Evolutionary conservation across 2,113 vertebrate genomes (phyloP).

Genomic region (Chamaea fasciata): DNA sequence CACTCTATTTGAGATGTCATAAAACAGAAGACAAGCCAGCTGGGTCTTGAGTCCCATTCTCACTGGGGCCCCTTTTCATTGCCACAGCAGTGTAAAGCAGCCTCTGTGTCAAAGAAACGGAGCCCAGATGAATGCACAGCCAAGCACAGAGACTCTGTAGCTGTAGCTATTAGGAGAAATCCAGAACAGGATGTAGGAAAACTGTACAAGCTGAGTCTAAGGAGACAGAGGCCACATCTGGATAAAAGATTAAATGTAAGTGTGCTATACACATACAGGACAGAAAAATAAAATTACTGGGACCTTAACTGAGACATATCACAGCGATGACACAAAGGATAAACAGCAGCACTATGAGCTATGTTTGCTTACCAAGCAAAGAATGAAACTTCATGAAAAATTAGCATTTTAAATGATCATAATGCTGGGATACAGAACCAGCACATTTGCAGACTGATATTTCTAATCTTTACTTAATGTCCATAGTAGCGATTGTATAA

Average conservation of each 20-base stretch:
- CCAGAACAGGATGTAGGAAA: constrained; percentile 56
- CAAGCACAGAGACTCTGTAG: neutral
- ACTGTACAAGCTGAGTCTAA: neutral
- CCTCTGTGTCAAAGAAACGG: neutral
- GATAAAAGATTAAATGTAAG: constrained; percentile 20
- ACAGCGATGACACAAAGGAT: neutral
- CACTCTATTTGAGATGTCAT: neutral
- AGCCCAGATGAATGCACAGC: neutral
- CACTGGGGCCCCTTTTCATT: neutral
- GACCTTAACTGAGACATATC: neutral
- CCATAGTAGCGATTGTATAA: neutral
- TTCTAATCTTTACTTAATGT: constrained; percentile 42
- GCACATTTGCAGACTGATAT: neutral
- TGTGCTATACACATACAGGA: neutral
- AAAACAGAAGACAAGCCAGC: constrained; percentile 12
- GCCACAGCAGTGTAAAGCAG: neutral
- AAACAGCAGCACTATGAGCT: neutral
- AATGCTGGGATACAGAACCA: constrained; percentile 1
- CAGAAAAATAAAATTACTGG: constrained; percentile 20
- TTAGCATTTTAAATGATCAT: neutral
- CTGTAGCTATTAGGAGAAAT: constrained; percentile 6
- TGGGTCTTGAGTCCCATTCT: neutral
- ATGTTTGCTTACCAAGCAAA: constrained; percentile 15
- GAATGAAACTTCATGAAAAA: constrained; percentile 13
- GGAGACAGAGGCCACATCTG: constrained; percentile 34